A percentile compares a stretch with the other conserved stretches of the same genome.
phyloP scores from a whole-genome alignment of 2,888 invertebrate species.

The Zelleria hepariella region DNA sequence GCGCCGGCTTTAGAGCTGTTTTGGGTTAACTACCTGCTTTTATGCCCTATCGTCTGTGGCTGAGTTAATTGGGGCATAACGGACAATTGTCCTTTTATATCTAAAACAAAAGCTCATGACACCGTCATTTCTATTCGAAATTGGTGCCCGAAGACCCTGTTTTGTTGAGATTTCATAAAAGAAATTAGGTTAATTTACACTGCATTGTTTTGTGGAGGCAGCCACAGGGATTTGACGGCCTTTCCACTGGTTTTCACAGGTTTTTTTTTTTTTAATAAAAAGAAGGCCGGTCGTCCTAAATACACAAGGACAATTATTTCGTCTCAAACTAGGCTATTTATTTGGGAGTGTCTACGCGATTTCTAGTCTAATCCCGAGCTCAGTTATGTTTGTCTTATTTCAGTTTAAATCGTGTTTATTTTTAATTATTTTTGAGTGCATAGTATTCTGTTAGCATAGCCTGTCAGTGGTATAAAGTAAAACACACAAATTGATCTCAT shows the following conservation, averaged over 20 bases:
- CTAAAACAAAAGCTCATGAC: neutral
- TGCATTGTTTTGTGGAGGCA: neutral
- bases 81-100: conserved; percentile 1
- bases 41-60: neutral
- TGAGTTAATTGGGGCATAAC: neutral
- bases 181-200: neutral
- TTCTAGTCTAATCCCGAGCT: neutral
- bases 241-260: neutral
- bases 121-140: neutral
- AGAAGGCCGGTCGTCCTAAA: neutral
- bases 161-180: neutral
- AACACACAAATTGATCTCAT: too few species aligned
- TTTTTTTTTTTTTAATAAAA: neutral
- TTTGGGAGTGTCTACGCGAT: neutral
- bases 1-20: neutral
- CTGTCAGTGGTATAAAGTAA: too few species aligned
- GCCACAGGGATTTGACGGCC: neutral
- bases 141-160: neutral
- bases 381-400: neutral
- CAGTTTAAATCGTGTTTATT: neutral
- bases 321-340: neutral
- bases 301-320: neutral
- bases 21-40: neutral
- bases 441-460: too few species aligned
- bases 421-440: too few species aligned